Base-by-base conservation (phyloP, 2,888 invertebrate species). In the Tinea trinotella region DNA sequence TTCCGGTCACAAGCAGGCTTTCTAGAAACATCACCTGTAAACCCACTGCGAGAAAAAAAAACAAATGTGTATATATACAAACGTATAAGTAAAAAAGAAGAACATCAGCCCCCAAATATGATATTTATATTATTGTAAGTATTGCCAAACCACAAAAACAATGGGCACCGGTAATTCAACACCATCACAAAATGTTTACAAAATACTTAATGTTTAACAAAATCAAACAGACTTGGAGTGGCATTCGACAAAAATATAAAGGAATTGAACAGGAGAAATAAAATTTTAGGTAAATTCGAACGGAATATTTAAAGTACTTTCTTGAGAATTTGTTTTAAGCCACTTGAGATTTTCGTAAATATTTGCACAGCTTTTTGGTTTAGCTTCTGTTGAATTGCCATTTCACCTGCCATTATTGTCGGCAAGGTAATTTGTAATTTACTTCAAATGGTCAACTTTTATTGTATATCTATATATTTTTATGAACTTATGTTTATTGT, bases 241-340 rank as follows among this genome's bases (percentile, higher is more conserved):
- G 76, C 70, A 74, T 70, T 74, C 71, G 74, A 74, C 75, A 77
- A 80, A 82, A 79, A 79, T 74, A 78, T 64, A 59, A 68, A 62
- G 68, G 69, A 66, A 35, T 24, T 54, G 46, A 46, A 44, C 34
- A 70, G 69, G 67, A 71, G 74, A 75, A 76, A 76, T 76, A 61
- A 76, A 77, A 79, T 79, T 77, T 71, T 69, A 66, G 68, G 75
- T 73, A 82, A 82, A 81, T 76, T 71, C 72, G 68, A n/a, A 69
- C 71, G 70, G 71, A 73, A 76, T 76, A 83, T 80, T 54, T 57
- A 24, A 19, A n/a, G 19, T 46, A 46, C 46, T 15, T 81, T 82
- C 77, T 71, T 74, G 71, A 75, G 81, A 84, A 84, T 85, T 85
- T 84, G 83, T 84, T 82, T 81, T 78, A 80, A 84, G 78, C 74